A percentile compares a stretch with the other conserved stretches of the same genome.
Conservation (phyloP, 2,888 invertebrate species). For the Electrophaes corylata region DNA sequence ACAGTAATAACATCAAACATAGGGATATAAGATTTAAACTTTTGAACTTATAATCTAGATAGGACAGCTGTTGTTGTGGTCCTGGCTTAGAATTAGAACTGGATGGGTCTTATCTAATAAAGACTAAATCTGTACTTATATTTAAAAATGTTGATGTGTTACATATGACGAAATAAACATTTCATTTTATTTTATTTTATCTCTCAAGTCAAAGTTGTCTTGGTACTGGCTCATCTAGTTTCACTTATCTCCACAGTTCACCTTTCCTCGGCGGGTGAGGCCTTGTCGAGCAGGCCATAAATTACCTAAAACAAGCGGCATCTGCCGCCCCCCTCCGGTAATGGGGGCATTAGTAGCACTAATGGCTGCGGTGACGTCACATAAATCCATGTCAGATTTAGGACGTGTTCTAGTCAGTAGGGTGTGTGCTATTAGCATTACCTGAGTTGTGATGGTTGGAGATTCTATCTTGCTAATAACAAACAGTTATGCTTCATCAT, state of each 20-base stretch:
- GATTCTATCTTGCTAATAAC: neutral
- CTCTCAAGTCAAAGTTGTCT: too few relatives aligned
- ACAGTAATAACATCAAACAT: too few relatives aligned
- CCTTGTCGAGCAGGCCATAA: slow-evolving; percentile 73
- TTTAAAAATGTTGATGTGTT: too few relatives aligned
- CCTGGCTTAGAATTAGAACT: too few relatives aligned
- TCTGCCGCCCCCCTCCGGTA: slow-evolving; percentile 75
- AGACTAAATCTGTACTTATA: too few relatives aligned
- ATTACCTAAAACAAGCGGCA: slow-evolving; percentile 84
- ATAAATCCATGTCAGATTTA: slow-evolving; percentile 81
- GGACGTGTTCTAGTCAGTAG: slow-evolving; percentile 50
- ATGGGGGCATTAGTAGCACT: slow-evolving; percentile 82
- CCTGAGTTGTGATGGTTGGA: slow-evolving; percentile 5
- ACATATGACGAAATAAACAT: too few relatives aligned
- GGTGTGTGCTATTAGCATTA: slow-evolving; percentile 24
- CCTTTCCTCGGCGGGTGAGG: slow-evolving; percentile 60
- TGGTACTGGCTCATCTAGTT: slow-evolving; percentile 47
- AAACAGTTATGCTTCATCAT: neutral
- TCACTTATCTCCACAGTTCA: slow-evolving; percentile 43
- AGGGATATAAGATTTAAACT: too few relatives aligned
- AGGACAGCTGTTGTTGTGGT: too few relatives aligned
- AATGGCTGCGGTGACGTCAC: slow-evolving; percentile 81
- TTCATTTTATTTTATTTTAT: too few relatives aligned
- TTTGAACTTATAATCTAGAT: too few relatives aligned
- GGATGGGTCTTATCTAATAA: too few relatives aligned